Evolutionary conservation across 2,797 vertebrate species (phyloP).

Genomic region (Takifugu ocellatus): DNA sequence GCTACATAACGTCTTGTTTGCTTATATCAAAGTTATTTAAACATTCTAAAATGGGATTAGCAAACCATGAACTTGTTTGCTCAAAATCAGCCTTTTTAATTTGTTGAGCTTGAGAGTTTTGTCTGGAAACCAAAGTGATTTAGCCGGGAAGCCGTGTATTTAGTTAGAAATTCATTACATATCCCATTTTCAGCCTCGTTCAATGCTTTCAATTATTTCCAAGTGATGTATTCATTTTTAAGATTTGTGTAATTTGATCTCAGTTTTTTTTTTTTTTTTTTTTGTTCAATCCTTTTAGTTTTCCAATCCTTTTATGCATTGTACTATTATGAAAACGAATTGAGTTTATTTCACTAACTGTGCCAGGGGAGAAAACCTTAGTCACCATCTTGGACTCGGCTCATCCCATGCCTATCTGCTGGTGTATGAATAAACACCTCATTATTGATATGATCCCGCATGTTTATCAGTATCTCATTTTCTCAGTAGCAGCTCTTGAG

Average conservation of each 20-base stretch:
- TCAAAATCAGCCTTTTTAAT: constrained; percentile 1
- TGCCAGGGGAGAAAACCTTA: too few relatives aligned
- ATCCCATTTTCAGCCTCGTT: background rate
- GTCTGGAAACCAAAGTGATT: background rate
- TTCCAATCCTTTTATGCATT: constrained; percentile 34
- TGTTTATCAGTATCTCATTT: too few relatives aligned
- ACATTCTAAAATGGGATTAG: constrained; percentile 1
- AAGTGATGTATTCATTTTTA: constrained; percentile 31
- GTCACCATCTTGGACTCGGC: too few relatives aligned
- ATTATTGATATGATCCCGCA: too few relatives aligned
- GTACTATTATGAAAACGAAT: constrained; percentile 64
- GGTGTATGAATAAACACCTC: too few relatives aligned
- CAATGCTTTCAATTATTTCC: background rate
- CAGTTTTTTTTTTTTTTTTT: constrained; percentile 13
- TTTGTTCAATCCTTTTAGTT: constrained; percentile 14
- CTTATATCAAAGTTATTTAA: constrained; percentile 10
- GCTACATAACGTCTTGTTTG: background rate
- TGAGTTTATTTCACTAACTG: constrained; percentile 48
- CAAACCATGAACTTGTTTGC: background rate
- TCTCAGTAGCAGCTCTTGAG: too few relatives aligned
- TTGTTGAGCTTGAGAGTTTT: background rate
- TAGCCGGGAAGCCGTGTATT: too few relatives aligned
- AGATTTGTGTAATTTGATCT: constrained; percentile 51
- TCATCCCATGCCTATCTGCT: too few relatives aligned
- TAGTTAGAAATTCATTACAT: background rate